Evolutionary conservation across 2,888 invertebrate genomes (phyloP).

Genomic region (Augochlorella aurata): DNA sequence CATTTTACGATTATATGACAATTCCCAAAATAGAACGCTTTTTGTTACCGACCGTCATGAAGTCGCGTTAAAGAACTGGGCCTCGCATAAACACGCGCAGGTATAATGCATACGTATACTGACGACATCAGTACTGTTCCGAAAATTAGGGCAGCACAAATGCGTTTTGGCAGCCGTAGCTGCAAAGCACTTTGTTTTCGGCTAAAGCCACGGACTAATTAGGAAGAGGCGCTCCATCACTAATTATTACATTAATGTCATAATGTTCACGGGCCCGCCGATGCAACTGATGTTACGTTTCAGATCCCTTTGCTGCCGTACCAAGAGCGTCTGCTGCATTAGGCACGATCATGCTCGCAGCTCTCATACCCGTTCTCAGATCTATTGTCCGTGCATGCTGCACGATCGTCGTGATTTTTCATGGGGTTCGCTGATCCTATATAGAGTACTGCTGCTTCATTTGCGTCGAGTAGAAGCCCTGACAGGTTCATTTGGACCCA

Average conservation of each 20-base stretch:
- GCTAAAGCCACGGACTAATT: not conserved
- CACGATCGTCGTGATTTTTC: too few species aligned
- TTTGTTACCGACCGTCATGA: not conserved
- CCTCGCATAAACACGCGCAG: not conserved
- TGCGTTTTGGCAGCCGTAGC: conserved; percentile 6
- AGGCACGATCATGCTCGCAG: not conserved
- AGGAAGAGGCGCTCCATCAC: too few species aligned
- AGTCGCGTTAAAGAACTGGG: not conserved
- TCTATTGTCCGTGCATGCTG: too few species aligned
- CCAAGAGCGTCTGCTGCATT: not conserved
- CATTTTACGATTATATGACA: not conserved
- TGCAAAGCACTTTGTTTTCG: not conserved
- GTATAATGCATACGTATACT: not conserved
- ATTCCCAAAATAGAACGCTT: not conserved
- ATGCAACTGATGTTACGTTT: not conserved
- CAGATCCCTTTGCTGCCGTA: not conserved
- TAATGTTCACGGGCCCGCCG: not conserved
- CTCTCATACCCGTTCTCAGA: too few species aligned
- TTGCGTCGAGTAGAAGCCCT: too few species aligned
- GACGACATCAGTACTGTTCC: not conserved
- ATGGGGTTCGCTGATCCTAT: too few species aligned
- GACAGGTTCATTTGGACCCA: too few species aligned
- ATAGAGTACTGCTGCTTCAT: too few species aligned
- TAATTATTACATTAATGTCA: conserved; percentile 10
- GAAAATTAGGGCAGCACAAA: conserved; percentile 8